Percentiles rank a stretch among this genome's conserved stretches.
These are phyloP conservation scores for Hartigia nigra DNA, from an alignment of 2,888 invertebrate genomes.

Conservation along the genomic window DNA sequence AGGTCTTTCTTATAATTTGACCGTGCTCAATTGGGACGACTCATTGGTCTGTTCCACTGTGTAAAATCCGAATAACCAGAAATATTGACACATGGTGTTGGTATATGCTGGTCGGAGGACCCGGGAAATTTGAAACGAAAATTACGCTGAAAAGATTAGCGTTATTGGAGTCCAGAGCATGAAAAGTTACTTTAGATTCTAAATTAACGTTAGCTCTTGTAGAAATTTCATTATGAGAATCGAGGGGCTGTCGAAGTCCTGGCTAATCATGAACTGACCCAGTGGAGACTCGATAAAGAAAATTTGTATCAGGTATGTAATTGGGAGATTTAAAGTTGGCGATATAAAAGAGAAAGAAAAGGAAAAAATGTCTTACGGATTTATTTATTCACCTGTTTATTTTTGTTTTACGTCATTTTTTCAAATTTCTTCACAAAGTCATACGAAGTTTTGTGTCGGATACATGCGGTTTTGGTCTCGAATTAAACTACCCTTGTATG, in stretches of 20 bases:
- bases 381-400: not conserved
- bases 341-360: not conserved
- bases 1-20: not conserved
- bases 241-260: no score
- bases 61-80: not conserved
- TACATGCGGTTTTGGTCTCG: not conserved
- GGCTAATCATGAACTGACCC: no score
- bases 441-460: not conserved
- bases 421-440: not conserved
- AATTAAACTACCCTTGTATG: not conserved
- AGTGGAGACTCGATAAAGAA: no score
- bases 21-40: not conserved
- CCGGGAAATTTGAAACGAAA: not conserved
- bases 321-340: not conserved
- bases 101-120: not conserved
- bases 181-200: not conserved
- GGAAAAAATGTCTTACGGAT: no score
- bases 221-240: no score
- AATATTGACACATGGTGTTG: not conserved
- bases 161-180: not conserved
- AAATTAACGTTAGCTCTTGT: no score
- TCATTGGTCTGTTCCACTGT: not conserved
- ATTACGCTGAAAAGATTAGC: not conserved
- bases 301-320: no score
- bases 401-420: not conserved